These are phyloP conservation scores for Aphaenogaster ashmeadi DNA, from an alignment of 1,140 invertebrate genomes.

Conservation along the genomic window DNA sequence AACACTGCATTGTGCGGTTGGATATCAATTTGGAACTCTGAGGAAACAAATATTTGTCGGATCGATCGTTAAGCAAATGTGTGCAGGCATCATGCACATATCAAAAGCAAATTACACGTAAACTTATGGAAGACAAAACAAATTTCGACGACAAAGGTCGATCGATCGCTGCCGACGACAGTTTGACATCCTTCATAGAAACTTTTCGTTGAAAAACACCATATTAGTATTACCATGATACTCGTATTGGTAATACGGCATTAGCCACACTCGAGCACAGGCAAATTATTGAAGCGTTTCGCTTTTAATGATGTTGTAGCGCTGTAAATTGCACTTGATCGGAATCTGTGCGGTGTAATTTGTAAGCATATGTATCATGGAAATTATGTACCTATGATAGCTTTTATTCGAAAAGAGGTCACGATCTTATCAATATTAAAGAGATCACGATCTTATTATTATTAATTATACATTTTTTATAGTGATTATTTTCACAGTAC, in stretches of 20 bases:
- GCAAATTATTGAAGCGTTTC: not conserved
- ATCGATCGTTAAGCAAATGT: not conserved
- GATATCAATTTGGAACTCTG: not conserved
- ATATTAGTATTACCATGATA: conserved; percentile 22
- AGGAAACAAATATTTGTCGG: not conserved
- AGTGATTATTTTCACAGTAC: not conserved
- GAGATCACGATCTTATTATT: not conserved
- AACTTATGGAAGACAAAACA: conserved; percentile 3
- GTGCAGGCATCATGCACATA: not conserved
- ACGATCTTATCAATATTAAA: not conserved
- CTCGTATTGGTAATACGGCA: not conserved
- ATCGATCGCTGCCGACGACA: not conserved
- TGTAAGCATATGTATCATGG: not conserved
- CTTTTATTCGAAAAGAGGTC: not conserved
- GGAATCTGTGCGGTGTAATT: not conserved
- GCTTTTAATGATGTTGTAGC: conserved; percentile 1
- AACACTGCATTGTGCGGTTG: not conserved
- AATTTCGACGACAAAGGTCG: not conserved
- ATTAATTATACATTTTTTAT: not conserved
- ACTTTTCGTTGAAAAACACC: conserved; percentile 37
- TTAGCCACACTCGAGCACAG: not conserved
- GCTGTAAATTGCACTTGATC: not conserved
- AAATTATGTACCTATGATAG: not conserved
- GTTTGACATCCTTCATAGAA: conserved; percentile 4
- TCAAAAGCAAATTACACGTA: conserved; percentile 34